phyloP scores from a whole-genome alignment of 2,113 vertebrate species.

The Silurus asotus region DNA sequence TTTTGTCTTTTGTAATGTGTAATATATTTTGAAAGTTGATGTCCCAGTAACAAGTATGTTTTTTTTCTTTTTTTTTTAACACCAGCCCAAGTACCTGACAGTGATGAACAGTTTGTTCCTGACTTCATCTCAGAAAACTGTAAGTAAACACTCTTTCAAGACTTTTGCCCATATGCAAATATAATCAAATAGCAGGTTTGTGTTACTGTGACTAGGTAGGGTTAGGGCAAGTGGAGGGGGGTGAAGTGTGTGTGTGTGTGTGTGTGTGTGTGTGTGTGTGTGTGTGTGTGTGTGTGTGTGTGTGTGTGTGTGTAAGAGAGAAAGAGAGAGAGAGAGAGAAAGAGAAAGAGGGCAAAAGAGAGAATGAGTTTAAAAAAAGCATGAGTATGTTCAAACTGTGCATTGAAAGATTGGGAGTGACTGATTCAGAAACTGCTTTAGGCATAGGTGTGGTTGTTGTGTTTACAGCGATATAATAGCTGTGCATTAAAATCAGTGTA shows the following conservation, averaged over 20 bases:
- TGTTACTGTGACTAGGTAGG: not conserved
- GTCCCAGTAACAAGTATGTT: conserved; percentile 26
- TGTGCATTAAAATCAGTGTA: conserved; percentile 48
- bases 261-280: too few relatives aligned
- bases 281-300: too few relatives aligned
- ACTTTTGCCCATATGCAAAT: not conserved
- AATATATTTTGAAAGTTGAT: not conserved
- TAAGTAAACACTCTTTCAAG: conserved; percentile 75
- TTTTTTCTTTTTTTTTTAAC: conserved; percentile 37
- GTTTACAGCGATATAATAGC: conserved; percentile 53
- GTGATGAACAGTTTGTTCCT: conserved; percentile 95
- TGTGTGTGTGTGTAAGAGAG: too few relatives aligned
- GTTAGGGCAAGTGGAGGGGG: too few relatives aligned
- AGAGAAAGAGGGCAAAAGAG: not conserved
- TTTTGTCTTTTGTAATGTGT: not conserved
- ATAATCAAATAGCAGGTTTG: not conserved
- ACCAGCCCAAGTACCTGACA: conserved; percentile 98
- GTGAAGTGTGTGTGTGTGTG: too few relatives aligned
- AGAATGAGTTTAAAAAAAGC: conserved; percentile 15
- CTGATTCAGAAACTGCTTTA: conserved; percentile 54
- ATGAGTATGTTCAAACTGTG: conserved; percentile 5
- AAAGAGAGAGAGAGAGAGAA: not conserved
- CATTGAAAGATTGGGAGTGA: conserved; percentile 34
- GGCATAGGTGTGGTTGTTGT: conserved; percentile 54
- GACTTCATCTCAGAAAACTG: conserved; percentile 96